Conservation (phyloP, 2,797 vertebrate genomes). For the Scleropages formosus region DNA sequence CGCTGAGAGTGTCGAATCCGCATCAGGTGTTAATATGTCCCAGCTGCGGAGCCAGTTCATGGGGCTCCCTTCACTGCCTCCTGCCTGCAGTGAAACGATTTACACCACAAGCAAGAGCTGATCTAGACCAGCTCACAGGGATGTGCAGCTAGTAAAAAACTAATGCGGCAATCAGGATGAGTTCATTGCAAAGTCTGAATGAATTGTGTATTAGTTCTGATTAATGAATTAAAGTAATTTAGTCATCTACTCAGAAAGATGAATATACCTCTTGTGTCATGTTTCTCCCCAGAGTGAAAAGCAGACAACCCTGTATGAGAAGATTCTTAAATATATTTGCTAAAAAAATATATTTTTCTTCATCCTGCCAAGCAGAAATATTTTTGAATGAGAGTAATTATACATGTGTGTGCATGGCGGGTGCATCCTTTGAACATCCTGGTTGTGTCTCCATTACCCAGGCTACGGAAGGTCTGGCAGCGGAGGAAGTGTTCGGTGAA, state of each 20-base stretch:
- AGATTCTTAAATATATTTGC: neutral
- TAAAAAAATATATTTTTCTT: too few relatives aligned
- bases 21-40: neutral
- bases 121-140: too few relatives aligned
- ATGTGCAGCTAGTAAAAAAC: too few relatives aligned
- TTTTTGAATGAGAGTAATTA: neutral
- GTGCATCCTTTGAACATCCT: neutral
- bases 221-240: too few relatives aligned
- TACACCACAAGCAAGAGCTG: neutral
- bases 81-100: neutral
- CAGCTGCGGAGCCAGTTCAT: neutral
- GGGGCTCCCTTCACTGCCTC: neutral
- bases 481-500: conserved; percentile 84
- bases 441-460: conserved; percentile 43
- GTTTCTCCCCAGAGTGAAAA: neutral
- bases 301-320: too few relatives aligned
- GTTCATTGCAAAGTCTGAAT: too few relatives aligned
- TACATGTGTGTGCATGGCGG: neutral
- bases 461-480: conserved; percentile 85
- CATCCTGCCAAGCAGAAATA: neutral
- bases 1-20: neutral
- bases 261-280: neutral
- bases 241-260: too few relatives aligned
- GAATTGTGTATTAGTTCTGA: too few relatives aligned
- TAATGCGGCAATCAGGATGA: too few relatives aligned